Evolutionary conservation across 2,113 vertebrate species (phyloP), one percentile per base, ranked within the genome.

Genomic region (Apteryx owenii): DNA sequence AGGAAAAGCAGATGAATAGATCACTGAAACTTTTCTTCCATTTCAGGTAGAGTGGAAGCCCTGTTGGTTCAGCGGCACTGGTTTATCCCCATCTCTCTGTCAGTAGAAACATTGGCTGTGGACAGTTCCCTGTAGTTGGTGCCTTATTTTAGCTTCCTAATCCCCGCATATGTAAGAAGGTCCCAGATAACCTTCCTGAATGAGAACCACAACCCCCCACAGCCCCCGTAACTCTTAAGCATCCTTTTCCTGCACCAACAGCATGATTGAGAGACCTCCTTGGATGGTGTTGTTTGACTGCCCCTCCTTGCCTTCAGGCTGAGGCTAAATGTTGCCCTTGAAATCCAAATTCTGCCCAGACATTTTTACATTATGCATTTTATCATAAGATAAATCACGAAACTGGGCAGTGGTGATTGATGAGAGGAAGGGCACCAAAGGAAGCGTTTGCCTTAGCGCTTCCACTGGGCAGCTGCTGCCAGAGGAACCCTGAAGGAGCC

Each of bases 401-500:
- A 53, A 12, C 40, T 50, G 2, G 7, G 40, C 54, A 22, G 78
- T 56, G 36, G 71, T 1, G 1, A 40, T 4, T 73, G 54, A 46
- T 78, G 61, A 75, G 65, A 85, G 81, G 73, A 85, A 89, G 29
- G 53, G 70, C 78, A 79, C 28, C 33, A 44, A 23, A 82, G 81
- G 93, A 92, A 92, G 40, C 3, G 3, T 88, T 85, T 81, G 79
- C 85, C 92, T 91, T 66, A 78, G 50, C 56, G 22, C 81, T 93
- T 95, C 82, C 85, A 56, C 44, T 33, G 61, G 82, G 81, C 94
- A 80, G 58, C 66, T 79, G 58, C 44, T 73, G 31, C 56, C 18
- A 18, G 56, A 60, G 31, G 29, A 60, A 5, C 46, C 17, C 61
- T 61, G 46, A 53, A 89, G 54, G 78, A 89, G 82, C 40, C 66